Conservation (phyloP, 2,797 vertebrate species). For the Vespertilio murinus region DNA sequence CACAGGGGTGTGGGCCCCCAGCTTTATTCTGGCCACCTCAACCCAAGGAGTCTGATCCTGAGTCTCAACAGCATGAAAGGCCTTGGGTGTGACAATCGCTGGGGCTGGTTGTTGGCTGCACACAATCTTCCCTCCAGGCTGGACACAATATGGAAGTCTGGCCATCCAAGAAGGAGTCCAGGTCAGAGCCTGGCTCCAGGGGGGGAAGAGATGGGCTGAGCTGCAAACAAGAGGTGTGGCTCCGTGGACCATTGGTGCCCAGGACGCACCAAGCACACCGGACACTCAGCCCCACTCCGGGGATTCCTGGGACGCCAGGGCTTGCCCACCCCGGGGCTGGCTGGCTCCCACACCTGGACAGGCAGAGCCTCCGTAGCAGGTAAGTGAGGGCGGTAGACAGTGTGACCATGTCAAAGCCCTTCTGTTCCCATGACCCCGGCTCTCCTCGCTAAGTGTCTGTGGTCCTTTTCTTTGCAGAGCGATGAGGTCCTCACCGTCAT, state of each 20-base stretch:
- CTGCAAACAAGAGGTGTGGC: background rate
- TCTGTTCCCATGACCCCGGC: background rate
- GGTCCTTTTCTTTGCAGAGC: constrained; percentile 88
- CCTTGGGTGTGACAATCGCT: accelerated
- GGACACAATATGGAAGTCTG: background rate
- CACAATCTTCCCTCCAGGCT: background rate
- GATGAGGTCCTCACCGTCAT: constrained; percentile 98
- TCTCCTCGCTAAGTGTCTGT: constrained; percentile 45
- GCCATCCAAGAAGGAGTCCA: background rate
- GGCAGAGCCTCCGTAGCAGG: background rate
- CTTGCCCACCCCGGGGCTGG: no score
- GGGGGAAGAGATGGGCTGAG: background rate
- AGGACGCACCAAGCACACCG: background rate
- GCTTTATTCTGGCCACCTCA: background rate
- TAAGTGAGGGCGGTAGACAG: accelerated
- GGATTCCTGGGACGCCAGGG: background rate
- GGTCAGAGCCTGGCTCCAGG: background rate
- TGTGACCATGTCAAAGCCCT: background rate
- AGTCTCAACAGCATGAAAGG: background rate
- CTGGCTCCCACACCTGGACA: background rate
- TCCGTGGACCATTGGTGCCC: background rate
- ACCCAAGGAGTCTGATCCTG: background rate
- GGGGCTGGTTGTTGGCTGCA: background rate
- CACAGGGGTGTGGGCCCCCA: no score
- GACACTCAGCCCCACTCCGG: background rate